These are phyloP conservation scores for Dendroctonus ponderosae DNA, from an alignment of 1,140 invertebrate species.

Conservation along the genomic window DNA sequence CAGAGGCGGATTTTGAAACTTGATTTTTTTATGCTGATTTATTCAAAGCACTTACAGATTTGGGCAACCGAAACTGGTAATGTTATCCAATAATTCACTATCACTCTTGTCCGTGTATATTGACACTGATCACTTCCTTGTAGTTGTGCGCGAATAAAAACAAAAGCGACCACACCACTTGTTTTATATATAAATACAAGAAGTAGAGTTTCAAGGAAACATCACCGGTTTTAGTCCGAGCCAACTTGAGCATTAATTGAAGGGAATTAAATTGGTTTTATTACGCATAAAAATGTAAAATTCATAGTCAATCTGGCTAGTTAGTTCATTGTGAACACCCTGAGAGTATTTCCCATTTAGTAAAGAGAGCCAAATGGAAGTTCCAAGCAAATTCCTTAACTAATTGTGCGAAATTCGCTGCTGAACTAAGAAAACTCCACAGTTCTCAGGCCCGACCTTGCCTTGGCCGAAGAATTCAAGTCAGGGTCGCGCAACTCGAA, in stretches of 20 bases:
- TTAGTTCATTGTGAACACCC: not conserved
- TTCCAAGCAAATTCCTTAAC: not conserved
- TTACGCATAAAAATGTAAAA: not conserved
- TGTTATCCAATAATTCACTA: slow-evolving; percentile 2
- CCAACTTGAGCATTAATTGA: not conserved
- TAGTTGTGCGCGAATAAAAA: not conserved
- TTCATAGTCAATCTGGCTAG: not conserved
- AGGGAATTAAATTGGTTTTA: not conserved
- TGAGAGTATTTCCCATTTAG: not conserved
- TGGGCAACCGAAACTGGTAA: not conserved
- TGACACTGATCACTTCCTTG: slow-evolving; percentile 1
- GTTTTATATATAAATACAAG: slow-evolving; percentile 7
- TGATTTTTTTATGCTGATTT: not conserved
- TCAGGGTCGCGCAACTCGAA: slow-evolving; percentile 4
- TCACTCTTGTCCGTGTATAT: not conserved
- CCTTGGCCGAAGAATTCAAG: slow-evolving; percentile 5
- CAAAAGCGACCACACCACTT: not conserved
- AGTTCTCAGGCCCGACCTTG: not conserved
- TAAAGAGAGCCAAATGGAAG: not conserved
- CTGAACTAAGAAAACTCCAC: not conserved
- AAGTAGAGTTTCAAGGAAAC: not conserved
- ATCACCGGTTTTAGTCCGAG: not conserved
- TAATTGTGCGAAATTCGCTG: not conserved
- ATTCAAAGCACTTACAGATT: slow-evolving; percentile 1
- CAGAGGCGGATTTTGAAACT: not conserved